phyloP scores from a whole-genome alignment of 1,140 invertebrate genomes.

The Spodoptera frugiperda region DNA sequence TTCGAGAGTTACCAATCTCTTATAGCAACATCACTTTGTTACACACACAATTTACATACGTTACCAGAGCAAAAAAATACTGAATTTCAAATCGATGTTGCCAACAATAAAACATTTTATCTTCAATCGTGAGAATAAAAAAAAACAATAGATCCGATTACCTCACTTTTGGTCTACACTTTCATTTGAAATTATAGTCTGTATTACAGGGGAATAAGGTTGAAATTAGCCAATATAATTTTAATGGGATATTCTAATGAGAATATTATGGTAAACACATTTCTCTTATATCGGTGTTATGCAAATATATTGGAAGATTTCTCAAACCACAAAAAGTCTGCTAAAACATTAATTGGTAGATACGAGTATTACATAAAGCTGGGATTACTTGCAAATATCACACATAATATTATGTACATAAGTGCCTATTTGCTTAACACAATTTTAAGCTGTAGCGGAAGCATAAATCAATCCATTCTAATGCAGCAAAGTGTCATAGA shows the following conservation, averaged over 20 bases:
- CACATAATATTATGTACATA: background rate
- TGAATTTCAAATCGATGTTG: slow-evolving; percentile 41
- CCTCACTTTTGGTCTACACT: slow-evolving; percentile 39
- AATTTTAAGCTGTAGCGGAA: too few relatives aligned
- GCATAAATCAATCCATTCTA: too few relatives aligned
- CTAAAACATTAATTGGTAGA: slow-evolving; percentile 4
- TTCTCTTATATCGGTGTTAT: slow-evolving; percentile 39
- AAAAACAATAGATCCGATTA: slow-evolving; percentile 45
- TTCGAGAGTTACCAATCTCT: background rate
- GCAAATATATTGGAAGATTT: slow-evolving; percentile 37
- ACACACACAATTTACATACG: slow-evolving; percentile 32
- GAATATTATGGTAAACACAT: slow-evolving; percentile 44
- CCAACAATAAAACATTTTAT: slow-evolving; percentile 46
- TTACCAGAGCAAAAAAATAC: slow-evolving; percentile 39
- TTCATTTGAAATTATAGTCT: slow-evolving; percentile 10
- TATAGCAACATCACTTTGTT: slow-evolving; percentile 6
- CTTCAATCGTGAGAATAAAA: slow-evolving; percentile 47
- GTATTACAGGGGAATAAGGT: slow-evolving; percentile 20
- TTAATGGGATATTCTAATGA: slow-evolving; percentile 24
- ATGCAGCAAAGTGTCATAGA: too few relatives aligned
- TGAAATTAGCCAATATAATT: slow-evolving; percentile 4
- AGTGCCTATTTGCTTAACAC: background rate
- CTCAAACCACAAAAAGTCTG: slow-evolving; percentile 4
- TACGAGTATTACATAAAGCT: background rate
- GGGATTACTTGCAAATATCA: background rate